Evolutionary conservation across 92 coral and sea anemone genomes (phyloP), one percentile per base, ranked within the genome.

Genomic region (Zoanthus sociatus): DNA sequence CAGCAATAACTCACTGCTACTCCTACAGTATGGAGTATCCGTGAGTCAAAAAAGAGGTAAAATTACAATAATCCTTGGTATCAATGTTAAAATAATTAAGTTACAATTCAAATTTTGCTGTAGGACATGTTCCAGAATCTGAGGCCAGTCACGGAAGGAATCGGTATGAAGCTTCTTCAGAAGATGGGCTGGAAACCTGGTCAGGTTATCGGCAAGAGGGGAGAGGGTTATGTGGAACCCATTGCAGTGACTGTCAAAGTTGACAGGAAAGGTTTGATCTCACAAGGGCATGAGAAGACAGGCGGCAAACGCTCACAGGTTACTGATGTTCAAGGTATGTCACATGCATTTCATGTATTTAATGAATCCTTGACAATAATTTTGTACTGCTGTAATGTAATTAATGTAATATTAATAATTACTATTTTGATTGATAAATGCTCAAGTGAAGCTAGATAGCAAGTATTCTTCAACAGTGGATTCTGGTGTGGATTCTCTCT

Each of bases 121-220:
- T 60, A 97, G 99, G 99, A 97, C 89, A 97, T 97, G 99, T 97
- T 97, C 79, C 99, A 90, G 17, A 95, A 97, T 82, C 87, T 97
- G 66, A 77, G 94, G 46, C 99, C 99, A 56, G 89, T 97, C 20
- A 76, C 73, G 67, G 96, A 96, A 20, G 99, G 99, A 9, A 84
- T 97, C 55, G 99, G 99, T 21, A 95, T 95, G 99, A 97, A 78
- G 78, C 90, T 97, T 54, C 91, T 97, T 42, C 97, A 93, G 83
- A 97, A 97, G 87, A 97, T 97, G 99, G 99, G 99, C 69, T 97
- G 99, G 99, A 89, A 87, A 50, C 99, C 99, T 55, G 99, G 99
- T 9, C 97, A 95, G 61, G 97, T 92, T 14, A 82, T 97, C 68
- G 99, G 99, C 10, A 97, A 95, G 68, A 95, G 98, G 76, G 99